These are phyloP conservation scores for Heterotilapia buettikoferi DNA, from an alignment of 2,113 vertebrate genomes.

Conservation along the genomic window DNA sequence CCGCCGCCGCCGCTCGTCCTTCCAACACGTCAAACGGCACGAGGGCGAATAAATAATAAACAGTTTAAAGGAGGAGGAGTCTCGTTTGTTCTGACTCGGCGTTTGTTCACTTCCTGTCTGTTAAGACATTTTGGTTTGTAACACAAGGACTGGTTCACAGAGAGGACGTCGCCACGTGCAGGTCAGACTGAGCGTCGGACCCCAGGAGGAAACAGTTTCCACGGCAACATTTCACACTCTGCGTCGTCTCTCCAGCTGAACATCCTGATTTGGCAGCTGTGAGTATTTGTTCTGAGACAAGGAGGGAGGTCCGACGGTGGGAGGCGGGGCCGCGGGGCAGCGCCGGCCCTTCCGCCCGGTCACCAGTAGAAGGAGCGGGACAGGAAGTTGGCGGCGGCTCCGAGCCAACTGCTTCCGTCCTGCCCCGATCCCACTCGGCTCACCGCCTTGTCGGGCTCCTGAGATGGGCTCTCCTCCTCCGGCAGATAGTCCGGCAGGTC, in stretches of 20 bases:
- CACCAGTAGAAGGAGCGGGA: slow-evolving; percentile 95
- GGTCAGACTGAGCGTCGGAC: not conserved
- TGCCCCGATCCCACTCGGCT: slow-evolving; percentile 57
- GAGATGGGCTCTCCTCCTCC: slow-evolving; percentile 86
- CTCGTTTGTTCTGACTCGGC: not conserved
- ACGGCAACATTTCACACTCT: not conserved
- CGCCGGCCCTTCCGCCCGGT: slow-evolving; percentile 28
- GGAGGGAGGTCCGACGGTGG: not conserved
- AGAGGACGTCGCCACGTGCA: not conserved
- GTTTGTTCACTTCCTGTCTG: not conserved
- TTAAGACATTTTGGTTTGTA: slow-evolving; percentile 25
- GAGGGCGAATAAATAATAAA: not conserved
- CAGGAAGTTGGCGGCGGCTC: slow-evolving; percentile 88
- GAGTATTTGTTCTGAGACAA: slow-evolving; percentile 21
- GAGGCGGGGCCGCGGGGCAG: not conserved
- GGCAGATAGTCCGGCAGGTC: slow-evolving; percentile 89
- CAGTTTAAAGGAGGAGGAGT: not conserved
- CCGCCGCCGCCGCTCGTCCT: not conserved
- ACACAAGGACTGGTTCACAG: slow-evolving; percentile 59
- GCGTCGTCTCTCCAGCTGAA: slow-evolving; percentile 53
- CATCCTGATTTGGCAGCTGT: slow-evolving; percentile 10
- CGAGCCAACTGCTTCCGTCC: slow-evolving; percentile 83
- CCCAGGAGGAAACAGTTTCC: not conserved
- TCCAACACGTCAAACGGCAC: too few species aligned
- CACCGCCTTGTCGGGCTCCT: slow-evolving; percentile 84